phyloP scores from a whole-genome alignment of 2,888 invertebrate genomes.

The Lumbricus terrestris region DNA sequence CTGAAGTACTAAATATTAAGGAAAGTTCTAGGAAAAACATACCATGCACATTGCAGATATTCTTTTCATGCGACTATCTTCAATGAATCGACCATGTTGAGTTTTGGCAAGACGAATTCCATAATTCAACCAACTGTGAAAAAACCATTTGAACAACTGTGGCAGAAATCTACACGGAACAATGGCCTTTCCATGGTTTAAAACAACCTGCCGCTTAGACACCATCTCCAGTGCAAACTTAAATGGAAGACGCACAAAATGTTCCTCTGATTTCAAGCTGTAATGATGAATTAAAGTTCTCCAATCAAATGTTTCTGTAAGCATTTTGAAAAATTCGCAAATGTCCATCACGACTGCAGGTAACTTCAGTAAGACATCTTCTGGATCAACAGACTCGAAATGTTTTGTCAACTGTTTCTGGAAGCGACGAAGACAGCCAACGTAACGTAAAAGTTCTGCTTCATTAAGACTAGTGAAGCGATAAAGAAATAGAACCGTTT shows the following conservation, averaged over 20 bases:
- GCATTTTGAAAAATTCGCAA: not conserved
- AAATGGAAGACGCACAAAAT: not conserved
- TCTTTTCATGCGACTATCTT: slow-evolving; percentile 12
- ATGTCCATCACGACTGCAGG: not conserved
- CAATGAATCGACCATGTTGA: not conserved
- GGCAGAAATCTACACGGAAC: not conserved
- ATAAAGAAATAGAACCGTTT: not conserved
- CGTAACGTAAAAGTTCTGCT: not conserved
- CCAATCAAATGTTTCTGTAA: slow-evolving; percentile 7
- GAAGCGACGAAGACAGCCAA: slow-evolving; percentile 6
- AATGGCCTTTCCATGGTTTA: not conserved
- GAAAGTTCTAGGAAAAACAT: not conserved
- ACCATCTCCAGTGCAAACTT: slow-evolving; percentile 12
- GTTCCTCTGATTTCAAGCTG: not conserved
- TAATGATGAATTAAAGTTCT: not conserved
- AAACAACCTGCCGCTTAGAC: not conserved
- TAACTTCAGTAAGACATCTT: not conserved
- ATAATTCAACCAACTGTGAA: not conserved
- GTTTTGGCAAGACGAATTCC: not conserved
- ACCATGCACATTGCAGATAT: slow-evolving; percentile 7
- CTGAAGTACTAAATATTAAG: not conserved
- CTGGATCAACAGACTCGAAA: not conserved
- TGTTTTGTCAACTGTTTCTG: slow-evolving; percentile 4
- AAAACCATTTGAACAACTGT: not conserved
- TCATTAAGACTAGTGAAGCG: not conserved